Percentiles rank a stretch among this genome's conserved stretches.
Conservation (phyloP, 2,113 vertebrate genomes). For the Clinocottus analis region DNA sequence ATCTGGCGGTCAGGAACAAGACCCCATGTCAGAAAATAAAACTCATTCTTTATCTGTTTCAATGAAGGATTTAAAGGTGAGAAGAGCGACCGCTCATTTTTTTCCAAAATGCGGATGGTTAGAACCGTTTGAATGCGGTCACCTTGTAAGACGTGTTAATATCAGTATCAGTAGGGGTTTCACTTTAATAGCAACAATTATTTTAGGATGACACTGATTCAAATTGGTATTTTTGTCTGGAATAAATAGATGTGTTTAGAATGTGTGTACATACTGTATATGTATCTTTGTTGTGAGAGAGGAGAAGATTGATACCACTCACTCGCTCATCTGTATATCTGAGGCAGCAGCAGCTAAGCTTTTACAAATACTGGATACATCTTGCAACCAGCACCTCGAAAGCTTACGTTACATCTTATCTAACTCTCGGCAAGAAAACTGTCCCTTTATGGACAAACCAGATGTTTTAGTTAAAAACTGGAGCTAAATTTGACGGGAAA, state of each 20-base stretch:
- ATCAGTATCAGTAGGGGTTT: conserved; percentile 2
- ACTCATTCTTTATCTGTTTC: conserved; percentile 10
- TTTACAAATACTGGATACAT: background rate
- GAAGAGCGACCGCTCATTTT: background rate
- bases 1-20: conserved; percentile 37
- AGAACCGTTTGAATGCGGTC: background rate
- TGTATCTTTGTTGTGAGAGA: background rate
- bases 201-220: background rate
- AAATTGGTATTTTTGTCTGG: background rate
- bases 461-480: no score
- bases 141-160: background rate
- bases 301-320: background rate
- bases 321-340: background rate
- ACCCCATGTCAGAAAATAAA: conserved; percentile 6
- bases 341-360: background rate
- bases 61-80: background rate
- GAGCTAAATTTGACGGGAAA: no score
- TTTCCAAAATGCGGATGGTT: background rate
- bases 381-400: conserved; percentile 1
- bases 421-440: background rate
- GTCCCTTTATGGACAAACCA: background rate
- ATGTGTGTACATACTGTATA: background rate
- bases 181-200: background rate
- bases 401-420: background rate
- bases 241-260: background rate